A percentile compares a stretch with the other conserved stretches of the same genome.
Evolutionary conservation across 2,797 vertebrate genomes (phyloP).

Genomic region (Sebastes diaconus): DNA sequence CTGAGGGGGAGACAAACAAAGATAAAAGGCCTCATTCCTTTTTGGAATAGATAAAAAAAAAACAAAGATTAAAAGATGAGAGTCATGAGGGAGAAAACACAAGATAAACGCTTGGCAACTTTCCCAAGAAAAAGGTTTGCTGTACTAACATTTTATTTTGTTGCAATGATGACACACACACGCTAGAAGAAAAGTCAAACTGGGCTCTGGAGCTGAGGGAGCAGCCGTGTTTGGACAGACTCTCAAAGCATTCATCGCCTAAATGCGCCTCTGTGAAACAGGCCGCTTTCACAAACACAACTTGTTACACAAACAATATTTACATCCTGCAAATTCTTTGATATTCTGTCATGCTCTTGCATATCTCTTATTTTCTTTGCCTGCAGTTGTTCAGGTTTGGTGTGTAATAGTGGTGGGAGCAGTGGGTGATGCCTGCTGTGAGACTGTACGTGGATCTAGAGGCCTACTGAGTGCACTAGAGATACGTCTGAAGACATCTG

Average conservation of each 20-base stretch:
- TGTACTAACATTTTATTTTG: slow-evolving; percentile 44
- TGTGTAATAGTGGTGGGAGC: neutral
- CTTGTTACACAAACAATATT: slow-evolving; percentile 25
- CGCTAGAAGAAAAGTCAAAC: neutral
- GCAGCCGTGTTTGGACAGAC: slow-evolving; percentile 50
- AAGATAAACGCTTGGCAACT: slow-evolving; percentile 46
- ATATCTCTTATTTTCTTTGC: slow-evolving; percentile 13
- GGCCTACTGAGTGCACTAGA: slow-evolving; percentile 17
- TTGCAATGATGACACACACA: slow-evolving; percentile 10
- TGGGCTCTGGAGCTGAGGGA: slow-evolving; percentile 35
- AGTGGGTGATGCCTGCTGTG: neutral
- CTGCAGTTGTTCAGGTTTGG: slow-evolving; percentile 5
- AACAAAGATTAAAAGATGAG: slow-evolving; percentile 36
- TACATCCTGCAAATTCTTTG: slow-evolving; percentile 33
- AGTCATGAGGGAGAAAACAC: slow-evolving; percentile 39
- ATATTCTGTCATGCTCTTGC: slow-evolving; percentile 13
- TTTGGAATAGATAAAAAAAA: slow-evolving; percentile 16
- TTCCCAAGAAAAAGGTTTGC: slow-evolving; percentile 48
- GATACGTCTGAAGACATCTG: slow-evolving; percentile 34
- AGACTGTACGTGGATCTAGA: neutral
- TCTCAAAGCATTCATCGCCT: slow-evolving; percentile 33
- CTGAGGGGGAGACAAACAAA: slow-evolving; percentile 72
- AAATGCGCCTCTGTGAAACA: slow-evolving; percentile 28
- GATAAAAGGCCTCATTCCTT: slow-evolving; percentile 33
- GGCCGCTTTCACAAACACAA: slow-evolving; percentile 13